A percentile compares a stretch with the other conserved stretches of the same genome.
Conservation (phyloP, 2,888 invertebrate genomes). For the Pasiphila rectangulata region DNA sequence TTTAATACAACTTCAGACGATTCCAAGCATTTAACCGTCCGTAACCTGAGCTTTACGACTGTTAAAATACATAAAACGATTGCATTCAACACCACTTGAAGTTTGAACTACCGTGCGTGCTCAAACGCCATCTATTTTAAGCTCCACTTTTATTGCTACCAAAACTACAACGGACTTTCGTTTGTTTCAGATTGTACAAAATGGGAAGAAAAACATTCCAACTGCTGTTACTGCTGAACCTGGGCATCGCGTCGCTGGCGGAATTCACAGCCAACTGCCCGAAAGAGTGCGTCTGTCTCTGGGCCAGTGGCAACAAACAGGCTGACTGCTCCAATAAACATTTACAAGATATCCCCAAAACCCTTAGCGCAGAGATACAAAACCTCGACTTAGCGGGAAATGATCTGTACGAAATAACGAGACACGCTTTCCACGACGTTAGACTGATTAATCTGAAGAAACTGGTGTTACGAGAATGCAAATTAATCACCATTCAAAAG, state of each 20-base stretch:
- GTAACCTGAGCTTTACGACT: slow-evolving; percentile 48
- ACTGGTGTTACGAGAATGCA: slow-evolving; percentile 87
- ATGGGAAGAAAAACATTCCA: slow-evolving; percentile 56
- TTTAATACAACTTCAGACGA: slow-evolving; percentile 36
- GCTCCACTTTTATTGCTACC: slow-evolving; percentile 28
- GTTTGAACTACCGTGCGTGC: slow-evolving; percentile 41
- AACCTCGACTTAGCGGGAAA: slow-evolving; percentile 88
- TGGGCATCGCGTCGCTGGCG: slow-evolving; percentile 53
- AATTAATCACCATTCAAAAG: slow-evolving; percentile 85
- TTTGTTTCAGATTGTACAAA: slow-evolving; percentile 66
- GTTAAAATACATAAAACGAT: slow-evolving; percentile 51
- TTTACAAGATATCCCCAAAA: slow-evolving; percentile 85
- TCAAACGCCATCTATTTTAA: slow-evolving; percentile 47
- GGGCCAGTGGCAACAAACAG: slow-evolving; percentile 91
- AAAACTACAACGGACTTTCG: slow-evolving; percentile 32
- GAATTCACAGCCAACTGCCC: slow-evolving; percentile 83
- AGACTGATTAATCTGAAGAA: slow-evolving; percentile 90
- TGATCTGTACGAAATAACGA: slow-evolving; percentile 82
- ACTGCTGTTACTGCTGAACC: slow-evolving; percentile 46
- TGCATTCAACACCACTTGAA: slow-evolving; percentile 49
- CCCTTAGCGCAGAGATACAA: slow-evolving; percentile 86
- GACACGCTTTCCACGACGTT: slow-evolving; percentile 85
- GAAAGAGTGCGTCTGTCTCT: slow-evolving; percentile 88
- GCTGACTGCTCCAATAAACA: slow-evolving; percentile 88
- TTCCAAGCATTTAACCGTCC: slow-evolving; percentile 35